Evolutionary conservation across 2,797 vertebrate genomes (phyloP).

Genomic region (Pangasius sanitwongsei): DNA sequence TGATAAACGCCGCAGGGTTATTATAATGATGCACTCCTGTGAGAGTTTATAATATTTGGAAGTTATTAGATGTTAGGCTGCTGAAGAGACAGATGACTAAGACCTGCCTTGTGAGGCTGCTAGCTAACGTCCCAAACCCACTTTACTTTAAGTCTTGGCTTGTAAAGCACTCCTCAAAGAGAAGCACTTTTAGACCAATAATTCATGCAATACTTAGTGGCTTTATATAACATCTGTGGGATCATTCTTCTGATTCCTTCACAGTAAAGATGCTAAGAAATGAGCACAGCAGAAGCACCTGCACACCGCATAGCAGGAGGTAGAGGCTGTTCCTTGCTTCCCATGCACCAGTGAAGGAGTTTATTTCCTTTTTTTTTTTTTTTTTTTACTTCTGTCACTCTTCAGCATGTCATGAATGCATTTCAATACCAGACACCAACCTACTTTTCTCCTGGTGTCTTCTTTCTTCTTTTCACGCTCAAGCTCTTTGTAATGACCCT

Average conservation of each 20-base stretch:
- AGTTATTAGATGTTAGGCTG: neutral
- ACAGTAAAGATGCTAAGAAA: neutral
- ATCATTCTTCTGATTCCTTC: slow-evolving; percentile 1
- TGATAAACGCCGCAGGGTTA: neutral
- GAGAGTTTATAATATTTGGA: neutral
- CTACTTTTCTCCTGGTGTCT: neutral
- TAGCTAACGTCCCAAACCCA: neutral
- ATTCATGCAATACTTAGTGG: neutral
- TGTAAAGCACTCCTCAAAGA: neutral
- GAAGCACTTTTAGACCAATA: neutral
- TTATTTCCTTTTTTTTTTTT: neutral
- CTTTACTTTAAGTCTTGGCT: neutral
- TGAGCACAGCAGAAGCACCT: slow-evolving; percentile 23
- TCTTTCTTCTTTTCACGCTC: neutral
- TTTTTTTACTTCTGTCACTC: slow-evolving; percentile 9
- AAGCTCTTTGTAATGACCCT: neutral
- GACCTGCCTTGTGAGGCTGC: neutral
- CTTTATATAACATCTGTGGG: neutral
- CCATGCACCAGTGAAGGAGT: neutral
- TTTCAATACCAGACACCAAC: neutral
- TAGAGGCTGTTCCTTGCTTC: slow-evolving; percentile 6
- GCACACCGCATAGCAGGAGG: slow-evolving; percentile 29
- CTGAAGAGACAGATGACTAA: neutral
- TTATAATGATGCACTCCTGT: neutral
- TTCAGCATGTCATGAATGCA: neutral